phyloP scores from a whole-genome alignment of 2,113 vertebrate species.

The Ammodramus savannarum region DNA sequence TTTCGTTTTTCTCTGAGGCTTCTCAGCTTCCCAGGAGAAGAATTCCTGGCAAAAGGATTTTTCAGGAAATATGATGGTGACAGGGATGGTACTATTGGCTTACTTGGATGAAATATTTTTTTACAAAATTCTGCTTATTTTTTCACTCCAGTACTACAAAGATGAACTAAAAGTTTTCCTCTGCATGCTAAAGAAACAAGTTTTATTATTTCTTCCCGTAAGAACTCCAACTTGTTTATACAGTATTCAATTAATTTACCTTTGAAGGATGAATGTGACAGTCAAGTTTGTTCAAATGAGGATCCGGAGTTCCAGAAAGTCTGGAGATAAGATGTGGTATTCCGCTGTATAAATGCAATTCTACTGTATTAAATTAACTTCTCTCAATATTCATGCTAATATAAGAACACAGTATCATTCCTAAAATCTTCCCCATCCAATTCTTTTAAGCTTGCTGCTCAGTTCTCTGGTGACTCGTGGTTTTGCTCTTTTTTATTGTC shows the following conservation, averaged over 20 bases:
- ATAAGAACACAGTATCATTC: background rate
- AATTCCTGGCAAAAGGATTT: no score
- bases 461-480: background rate
- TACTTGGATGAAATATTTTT: background rate
- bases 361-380: slow-evolving; percentile 21
- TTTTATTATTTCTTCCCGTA: slow-evolving; percentile 1
- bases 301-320: slow-evolving; percentile 22
- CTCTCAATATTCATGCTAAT: background rate
- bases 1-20: no score
- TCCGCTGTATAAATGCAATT: background rate
- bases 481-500: background rate
- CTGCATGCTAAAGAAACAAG: background rate
- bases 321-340: slow-evolving; percentile 26
- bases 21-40: no score
- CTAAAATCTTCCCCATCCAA: background rate
- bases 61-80: no score
- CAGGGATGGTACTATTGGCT: background rate
- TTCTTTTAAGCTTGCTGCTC: background rate
- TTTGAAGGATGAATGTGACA: background rate
- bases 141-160: background rate
- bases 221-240: background rate
- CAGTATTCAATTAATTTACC: background rate
- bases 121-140: background rate
- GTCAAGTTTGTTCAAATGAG: background rate
- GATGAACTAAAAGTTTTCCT: background rate